Conservation (phyloP, 2,888 invertebrate species). For the Ctenicera cuprea region DNA sequence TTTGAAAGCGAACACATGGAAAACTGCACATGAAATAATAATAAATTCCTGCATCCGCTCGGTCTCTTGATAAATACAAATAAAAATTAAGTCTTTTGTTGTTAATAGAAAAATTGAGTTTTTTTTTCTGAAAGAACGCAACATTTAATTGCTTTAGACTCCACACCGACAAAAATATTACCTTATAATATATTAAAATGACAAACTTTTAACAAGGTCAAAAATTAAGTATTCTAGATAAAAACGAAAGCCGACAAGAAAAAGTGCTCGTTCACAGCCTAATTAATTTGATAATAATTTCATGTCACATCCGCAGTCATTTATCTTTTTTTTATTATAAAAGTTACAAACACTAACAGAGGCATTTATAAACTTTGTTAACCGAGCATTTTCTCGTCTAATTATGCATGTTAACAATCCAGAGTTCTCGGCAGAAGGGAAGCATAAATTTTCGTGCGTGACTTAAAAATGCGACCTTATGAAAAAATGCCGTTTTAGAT, state of each 20-base stretch:
- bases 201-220: constrained; percentile 23
- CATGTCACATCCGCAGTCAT: constrained; percentile 21
- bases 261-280: constrained; percentile 27
- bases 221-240: constrained; percentile 20
- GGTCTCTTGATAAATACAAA: constrained; percentile 11
- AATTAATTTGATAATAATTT: constrained; percentile 30
- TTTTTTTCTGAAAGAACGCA: not conserved
- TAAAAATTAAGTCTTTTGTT: constrained; percentile 11
- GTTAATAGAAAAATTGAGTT: constrained; percentile 1
- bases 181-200: constrained; percentile 10
- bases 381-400: constrained; percentile 17
- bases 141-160: constrained; percentile 1
- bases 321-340: constrained; percentile 30
- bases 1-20: constrained; percentile 14
- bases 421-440: constrained; percentile 2
- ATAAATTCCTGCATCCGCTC: not conserved
- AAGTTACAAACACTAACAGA: constrained; percentile 28
- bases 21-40: constrained; percentile 19
- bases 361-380: constrained; percentile 23
- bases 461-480: constrained; percentile 10
- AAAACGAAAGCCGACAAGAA: constrained; percentile 11
- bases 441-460: constrained; percentile 24
- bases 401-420: constrained; percentile 27
- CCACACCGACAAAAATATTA: not conserved
- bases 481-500: constrained; percentile 19